Conservation (phyloP, 2,888 invertebrate species). For the Drosophila cognata region DNA sequence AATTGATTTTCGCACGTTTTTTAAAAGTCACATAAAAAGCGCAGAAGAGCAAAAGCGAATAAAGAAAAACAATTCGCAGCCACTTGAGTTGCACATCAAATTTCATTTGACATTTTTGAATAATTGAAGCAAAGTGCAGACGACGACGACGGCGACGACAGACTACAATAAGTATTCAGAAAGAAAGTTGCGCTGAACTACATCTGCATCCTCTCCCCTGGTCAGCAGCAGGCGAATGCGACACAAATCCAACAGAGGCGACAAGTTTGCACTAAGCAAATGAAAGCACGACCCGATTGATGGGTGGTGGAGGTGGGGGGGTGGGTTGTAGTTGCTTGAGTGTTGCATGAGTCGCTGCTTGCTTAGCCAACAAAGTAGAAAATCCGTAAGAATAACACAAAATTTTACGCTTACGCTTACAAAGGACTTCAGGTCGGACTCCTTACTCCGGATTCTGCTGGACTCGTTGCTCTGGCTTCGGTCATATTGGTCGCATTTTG, state of each 20-base stretch:
- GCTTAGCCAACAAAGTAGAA: conserved; percentile 83
- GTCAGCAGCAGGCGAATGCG: conserved; percentile 39
- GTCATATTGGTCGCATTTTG: conserved; percentile 38
- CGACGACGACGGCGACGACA: background rate
- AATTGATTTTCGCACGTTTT: conserved; percentile 11
- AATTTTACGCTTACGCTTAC: conserved; percentile 70
- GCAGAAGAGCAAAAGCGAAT: background rate
- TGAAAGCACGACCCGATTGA: conserved; percentile 60
- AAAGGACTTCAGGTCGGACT: conserved; percentile 19
- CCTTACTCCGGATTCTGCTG: background rate
- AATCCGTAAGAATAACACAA: conserved; percentile 83
- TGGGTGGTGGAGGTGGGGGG: background rate
- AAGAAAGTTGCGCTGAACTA: conserved; percentile 28
- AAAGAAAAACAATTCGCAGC: conserved; percentile 54
- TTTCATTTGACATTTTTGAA: conserved; percentile 83
- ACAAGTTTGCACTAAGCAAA: conserved; percentile 76
- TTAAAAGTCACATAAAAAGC: background rate
- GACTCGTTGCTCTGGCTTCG: background rate
- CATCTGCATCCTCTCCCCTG: conserved; percentile 21
- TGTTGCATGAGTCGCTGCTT: conserved; percentile 52
- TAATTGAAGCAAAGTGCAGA: conserved; percentile 71
- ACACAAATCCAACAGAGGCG: conserved; percentile 76
- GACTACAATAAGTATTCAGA: conserved; percentile 20
- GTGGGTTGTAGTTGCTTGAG: background rate
- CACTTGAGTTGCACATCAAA: conserved; percentile 81